Percentiles rank a stretch among this genome's conserved stretches.
Conservation (phyloP, 2,797 vertebrate genomes). For the Setipinna tenuifilis region DNA sequence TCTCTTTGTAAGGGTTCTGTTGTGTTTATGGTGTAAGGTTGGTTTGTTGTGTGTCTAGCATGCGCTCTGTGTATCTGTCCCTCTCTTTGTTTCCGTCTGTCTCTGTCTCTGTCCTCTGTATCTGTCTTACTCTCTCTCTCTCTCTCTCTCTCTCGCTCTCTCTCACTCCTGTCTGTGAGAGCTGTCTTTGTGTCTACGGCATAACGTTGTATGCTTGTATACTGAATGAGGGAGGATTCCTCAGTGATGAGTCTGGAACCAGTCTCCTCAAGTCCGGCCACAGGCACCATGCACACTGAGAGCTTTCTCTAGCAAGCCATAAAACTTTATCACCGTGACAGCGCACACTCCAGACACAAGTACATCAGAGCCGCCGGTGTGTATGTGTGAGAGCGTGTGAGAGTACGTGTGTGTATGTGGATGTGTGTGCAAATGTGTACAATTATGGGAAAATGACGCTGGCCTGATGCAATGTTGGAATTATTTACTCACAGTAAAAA, state of each 20-base stretch:
- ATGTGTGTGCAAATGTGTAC: conserved; percentile 10
- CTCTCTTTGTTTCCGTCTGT: conserved; percentile 15
- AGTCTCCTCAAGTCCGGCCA: conserved; percentile 39
- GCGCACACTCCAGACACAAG: conserved; percentile 47
- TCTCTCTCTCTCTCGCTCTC: conserved; percentile 29
- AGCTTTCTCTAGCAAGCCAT: conserved; percentile 35
- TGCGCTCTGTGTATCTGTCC: conserved; percentile 21
- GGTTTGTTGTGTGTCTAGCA: background rate
- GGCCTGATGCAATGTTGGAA: conserved; percentile 1
- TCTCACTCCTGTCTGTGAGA: background rate
- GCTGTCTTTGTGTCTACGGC: background rate
- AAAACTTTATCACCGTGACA: conserved; percentile 52
- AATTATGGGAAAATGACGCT: background rate
- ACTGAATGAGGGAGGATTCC: conserved; percentile 42
- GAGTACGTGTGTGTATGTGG: background rate
- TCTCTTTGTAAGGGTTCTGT: no score
- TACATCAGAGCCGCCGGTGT: conserved; percentile 35
- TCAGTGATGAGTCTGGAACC: conserved; percentile 44
- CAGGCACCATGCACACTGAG: conserved; percentile 29
- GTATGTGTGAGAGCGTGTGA: background rate
- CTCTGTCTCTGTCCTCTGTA: background rate
- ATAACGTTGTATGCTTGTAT: conserved; percentile 27
- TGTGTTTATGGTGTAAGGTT: background rate
- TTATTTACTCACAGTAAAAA: conserved; percentile 2
- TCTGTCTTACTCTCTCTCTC: background rate